These are phyloP conservation scores for Nipponia nippon DNA, from an alignment of 2,113 vertebrate genomes.

Conservation along the genomic window DNA sequence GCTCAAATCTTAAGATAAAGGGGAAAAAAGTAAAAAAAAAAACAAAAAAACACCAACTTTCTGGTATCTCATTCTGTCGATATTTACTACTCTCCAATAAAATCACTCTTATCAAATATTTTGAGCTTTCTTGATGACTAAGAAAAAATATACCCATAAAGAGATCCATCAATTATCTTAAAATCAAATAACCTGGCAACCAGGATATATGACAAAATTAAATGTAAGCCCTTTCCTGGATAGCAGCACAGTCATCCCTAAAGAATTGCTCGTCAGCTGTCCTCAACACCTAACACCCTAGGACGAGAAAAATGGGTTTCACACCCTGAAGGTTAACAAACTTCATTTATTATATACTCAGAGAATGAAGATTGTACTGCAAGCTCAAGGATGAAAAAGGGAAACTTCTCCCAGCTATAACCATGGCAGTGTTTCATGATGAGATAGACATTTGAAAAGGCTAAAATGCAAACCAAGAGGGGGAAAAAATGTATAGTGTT, in stretches of 20 bases:
- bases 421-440: background rate
- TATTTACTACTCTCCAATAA: conserved; percentile 33
- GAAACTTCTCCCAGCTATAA: background rate
- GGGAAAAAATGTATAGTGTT: background rate
- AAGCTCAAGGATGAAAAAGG: background rate
- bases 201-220: conserved; percentile 12
- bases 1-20: background rate
- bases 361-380: background rate
- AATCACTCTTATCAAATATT: conserved; percentile 35
- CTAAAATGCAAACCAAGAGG: conserved; percentile 4
- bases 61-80: background rate
- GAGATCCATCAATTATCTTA: conserved; percentile 34
- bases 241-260: background rate
- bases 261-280: background rate
- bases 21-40: background rate
- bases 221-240: conserved; percentile 1
- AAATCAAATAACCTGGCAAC: conserved; percentile 34
- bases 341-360: conserved; percentile 5
- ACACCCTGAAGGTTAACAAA: conserved; percentile 43
- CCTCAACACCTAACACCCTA: background rate
- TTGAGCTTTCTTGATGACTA: conserved; percentile 34
- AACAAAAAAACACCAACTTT: background rate
- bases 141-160: conserved; percentile 17
- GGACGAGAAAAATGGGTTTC: conserved; percentile 26
- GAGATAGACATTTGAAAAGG: background rate